phyloP scores from a whole-genome alignment of 2,888 invertebrate species.

The Noctua comes region DNA sequence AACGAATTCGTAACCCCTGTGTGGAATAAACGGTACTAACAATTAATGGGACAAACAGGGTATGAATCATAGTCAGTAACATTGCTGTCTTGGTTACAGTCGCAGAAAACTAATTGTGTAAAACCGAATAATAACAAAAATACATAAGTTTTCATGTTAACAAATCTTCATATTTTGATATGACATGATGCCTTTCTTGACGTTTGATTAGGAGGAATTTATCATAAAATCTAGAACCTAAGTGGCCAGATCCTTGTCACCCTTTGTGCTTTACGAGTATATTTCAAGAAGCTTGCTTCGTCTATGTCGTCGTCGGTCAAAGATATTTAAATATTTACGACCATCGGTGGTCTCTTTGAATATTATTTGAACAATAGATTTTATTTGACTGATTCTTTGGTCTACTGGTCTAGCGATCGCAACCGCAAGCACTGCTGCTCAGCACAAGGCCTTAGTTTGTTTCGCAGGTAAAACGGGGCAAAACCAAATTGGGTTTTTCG shows the following conservation, averaged over 20 bases:
- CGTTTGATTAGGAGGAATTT: conserved; percentile 43
- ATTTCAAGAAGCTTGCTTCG: background rate
- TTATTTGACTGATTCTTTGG: background rate
- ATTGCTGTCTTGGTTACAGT: conserved; percentile 71
- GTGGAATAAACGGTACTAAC: conserved; percentile 73
- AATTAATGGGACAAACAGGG: conserved; percentile 75
- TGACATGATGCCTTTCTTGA: conserved; percentile 71
- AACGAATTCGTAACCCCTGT: conserved; percentile 2
- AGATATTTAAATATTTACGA: background rate
- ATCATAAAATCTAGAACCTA: conserved; percentile 52
- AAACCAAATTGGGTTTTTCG: background rate
- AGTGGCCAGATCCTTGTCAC: conserved; percentile 66
- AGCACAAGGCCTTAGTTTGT: background rate
- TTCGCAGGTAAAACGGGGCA: background rate
- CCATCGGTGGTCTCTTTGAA: background rate
- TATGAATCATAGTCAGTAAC: conserved; percentile 74
- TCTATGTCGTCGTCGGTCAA: background rate
- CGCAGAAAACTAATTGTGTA: conserved; percentile 77
- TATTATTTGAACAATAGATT: background rate
- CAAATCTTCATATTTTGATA: conserved; percentile 81
- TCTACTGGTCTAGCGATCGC: background rate
- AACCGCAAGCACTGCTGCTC: background rate
- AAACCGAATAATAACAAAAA: conserved; percentile 83
- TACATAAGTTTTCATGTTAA: conserved; percentile 84
- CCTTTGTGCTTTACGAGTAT: conserved; percentile 16